phyloP scores from a whole-genome alignment of 2,888 invertebrate species.

The Phasia obesa region DNA sequence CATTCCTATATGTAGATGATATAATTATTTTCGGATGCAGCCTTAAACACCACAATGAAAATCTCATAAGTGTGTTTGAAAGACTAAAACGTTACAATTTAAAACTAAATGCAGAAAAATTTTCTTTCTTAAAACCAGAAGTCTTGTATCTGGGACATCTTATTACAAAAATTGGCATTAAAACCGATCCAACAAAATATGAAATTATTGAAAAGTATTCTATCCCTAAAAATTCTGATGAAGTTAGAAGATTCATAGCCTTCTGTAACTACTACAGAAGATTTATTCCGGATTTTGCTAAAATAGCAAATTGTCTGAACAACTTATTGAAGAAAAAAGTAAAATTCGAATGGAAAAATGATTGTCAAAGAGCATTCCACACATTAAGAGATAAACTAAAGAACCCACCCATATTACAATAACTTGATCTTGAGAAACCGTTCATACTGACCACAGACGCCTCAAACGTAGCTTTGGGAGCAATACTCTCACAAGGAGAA shows the following conservation, averaged over 20 bases:
- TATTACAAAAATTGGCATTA: constrained; percentile 24
- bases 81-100: no score
- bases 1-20: no score
- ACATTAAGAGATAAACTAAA: constrained; percentile 5
- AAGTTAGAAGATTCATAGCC: not conserved
- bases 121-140: constrained; percentile 17
- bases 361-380: constrained; percentile 15
- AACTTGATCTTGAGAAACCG: no score
- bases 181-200: constrained; percentile 30
- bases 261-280: not conserved
- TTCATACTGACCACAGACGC: no score
- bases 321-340: constrained; percentile 11
- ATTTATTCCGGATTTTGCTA: constrained; percentile 26
- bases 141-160: constrained; percentile 15
- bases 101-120: constrained; percentile 23
- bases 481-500: no score
- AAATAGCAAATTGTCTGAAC: constrained; percentile 7
- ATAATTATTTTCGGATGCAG: no score
- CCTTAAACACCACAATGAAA: no score
- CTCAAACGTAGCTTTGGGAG: no score
- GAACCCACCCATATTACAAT: no score
- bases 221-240: not conserved
- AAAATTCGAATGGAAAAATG: constrained; percentile 20
- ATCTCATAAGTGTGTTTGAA: no score
- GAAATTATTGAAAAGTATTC: not conserved